Base-by-base conservation (phyloP, 2,797 vertebrate species). In the Pseudotriccus pelzelni region DNA sequence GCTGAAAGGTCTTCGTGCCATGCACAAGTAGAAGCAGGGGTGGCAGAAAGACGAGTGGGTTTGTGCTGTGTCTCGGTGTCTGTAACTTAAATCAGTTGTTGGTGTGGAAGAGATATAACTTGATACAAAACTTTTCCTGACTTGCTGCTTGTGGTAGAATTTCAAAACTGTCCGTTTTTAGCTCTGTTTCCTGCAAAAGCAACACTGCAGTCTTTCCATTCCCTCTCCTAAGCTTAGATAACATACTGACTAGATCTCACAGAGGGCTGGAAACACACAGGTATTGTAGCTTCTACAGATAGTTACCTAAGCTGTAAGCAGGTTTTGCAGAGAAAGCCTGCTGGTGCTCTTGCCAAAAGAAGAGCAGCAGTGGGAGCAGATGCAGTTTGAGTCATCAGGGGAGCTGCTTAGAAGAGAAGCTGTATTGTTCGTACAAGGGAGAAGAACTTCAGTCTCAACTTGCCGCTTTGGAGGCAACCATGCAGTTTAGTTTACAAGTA, bases 341-440 rank as follows among this genome's bases (percentile, higher is more conserved):
- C 24, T 68, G 37, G 15, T 86, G 19, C 46, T 73, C 14, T 1
- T 10, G 30, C 58, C 34, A 6, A 34, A 43, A 74, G 56, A 41
- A 59, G 24, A 25, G 47, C 41, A 23, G 23, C 36, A 27, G 28
- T n/a, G 25, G 44, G 36, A 77, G 44, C 44, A 81, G 60, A 53
- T 72, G 34, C 19, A 7, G 2, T 53, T 56, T 72, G 49, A 37
- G 49, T 27, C 47, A 50, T 52, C 5, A 7, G 36, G 34, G 16
- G 30, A 69, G 8, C 37, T 21, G 9, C 23, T 90, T 5, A 14
- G 22, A 41, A 58, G 41, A 49, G 34, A 46, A 66, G 21, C 12
- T 20, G 9, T 37, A 1, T 39, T 64, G 37, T 44, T 46, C 0
- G 0, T 78, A 30, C 30, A 50, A 9, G 21, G 28, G 32, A 50